Evolutionary conservation across 2,888 invertebrate species (phyloP).

Genomic region (Acanthosoma haemorrhoidale): DNA sequence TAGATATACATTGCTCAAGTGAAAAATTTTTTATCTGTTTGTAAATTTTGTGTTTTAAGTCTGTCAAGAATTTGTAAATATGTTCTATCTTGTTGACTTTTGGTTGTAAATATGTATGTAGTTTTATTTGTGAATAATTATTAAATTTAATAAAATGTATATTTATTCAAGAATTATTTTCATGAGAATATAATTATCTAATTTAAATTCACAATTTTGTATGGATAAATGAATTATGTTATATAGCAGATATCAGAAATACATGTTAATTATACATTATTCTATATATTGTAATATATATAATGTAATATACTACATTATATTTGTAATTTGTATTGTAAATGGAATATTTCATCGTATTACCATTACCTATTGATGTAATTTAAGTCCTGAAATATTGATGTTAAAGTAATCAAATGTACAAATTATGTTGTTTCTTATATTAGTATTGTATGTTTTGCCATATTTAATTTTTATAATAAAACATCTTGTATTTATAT

Average conservation of each 20-base stretch:
- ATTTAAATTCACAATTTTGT: too few species aligned
- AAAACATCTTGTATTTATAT: not conserved
- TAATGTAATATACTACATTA: not conserved
- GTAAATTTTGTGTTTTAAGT: constrained; percentile 5
- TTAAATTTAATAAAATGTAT: not conserved
- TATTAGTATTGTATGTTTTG: constrained; percentile 4
- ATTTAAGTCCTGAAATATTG: not conserved
- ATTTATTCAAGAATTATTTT: not conserved
- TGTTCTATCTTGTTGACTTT: not conserved
- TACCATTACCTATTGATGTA: not conserved
- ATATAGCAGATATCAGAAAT: too few species aligned
- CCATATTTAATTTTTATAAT: constrained; percentile 12
- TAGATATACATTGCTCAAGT: not conserved
- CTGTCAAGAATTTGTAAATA: not conserved
- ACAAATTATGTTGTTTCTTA: constrained; percentile 10
- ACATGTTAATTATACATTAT: not conserved
- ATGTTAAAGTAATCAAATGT: constrained; percentile 5
- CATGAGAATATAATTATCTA: not conserved
- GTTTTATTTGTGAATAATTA: not conserved
- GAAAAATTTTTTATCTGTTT: not conserved
- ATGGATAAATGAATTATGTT: not conserved
- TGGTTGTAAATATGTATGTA: not conserved
- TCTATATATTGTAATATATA: not conserved
- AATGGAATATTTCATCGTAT: not conserved
- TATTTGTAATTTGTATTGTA: not conserved